Conservation (phyloP, 2,888 invertebrate genomes). For the Rhodophaea formosa region DNA sequence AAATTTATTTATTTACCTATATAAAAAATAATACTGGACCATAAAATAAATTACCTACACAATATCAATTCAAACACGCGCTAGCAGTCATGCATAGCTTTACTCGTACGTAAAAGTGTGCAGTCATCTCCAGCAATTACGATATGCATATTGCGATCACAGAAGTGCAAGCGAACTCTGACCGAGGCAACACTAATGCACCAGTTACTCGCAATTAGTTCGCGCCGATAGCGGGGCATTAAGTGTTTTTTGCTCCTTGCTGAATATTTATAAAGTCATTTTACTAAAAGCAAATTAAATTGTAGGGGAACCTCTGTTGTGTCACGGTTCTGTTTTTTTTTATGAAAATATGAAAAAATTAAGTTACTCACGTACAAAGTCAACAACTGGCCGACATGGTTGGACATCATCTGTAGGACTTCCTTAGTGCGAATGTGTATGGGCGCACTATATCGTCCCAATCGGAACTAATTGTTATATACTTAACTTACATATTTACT, state of each 20-base stretch:
- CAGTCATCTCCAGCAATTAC: constrained; percentile 12
- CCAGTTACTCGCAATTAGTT: constrained; percentile 67
- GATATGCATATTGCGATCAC: constrained; percentile 16
- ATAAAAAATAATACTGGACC: too few species aligned
- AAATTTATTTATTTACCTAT: too few species aligned
- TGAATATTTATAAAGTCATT: constrained; percentile 79
- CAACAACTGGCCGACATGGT: too few species aligned
- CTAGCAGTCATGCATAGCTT: background rate
- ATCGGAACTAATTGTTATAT: too few species aligned
- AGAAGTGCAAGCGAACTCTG: constrained; percentile 38
- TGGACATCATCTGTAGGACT: too few species aligned
- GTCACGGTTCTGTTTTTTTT: constrained; percentile 28
- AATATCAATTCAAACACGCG: background rate
- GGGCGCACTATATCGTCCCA: too few species aligned
- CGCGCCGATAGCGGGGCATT: constrained; percentile 64
- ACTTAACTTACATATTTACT: too few species aligned
- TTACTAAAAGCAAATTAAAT: constrained; percentile 73
- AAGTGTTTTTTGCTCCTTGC: constrained; percentile 60
- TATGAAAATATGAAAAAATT: too few species aligned
- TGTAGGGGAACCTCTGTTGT: constrained; percentile 45
- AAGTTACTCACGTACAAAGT: too few species aligned
- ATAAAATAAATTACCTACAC: background rate
- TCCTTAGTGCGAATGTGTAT: too few species aligned
- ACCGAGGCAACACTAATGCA: constrained; percentile 51
- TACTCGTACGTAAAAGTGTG: background rate